Conservation (phyloP, 2,888 invertebrate genomes). For the Leuctra nigra region DNA sequence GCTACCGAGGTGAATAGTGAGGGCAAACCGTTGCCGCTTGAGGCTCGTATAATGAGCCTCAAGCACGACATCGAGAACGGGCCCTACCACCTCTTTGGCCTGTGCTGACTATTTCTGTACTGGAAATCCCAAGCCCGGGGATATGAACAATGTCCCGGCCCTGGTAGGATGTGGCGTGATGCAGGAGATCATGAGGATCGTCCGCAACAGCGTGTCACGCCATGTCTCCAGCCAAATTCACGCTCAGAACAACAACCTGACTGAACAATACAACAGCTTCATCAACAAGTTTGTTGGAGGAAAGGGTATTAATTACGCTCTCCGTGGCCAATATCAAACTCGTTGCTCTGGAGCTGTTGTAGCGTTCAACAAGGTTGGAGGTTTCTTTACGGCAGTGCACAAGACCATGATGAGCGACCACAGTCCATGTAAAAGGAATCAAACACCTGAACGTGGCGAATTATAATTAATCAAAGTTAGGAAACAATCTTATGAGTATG, state of each 20-base stretch:
- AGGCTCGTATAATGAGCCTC: background rate
- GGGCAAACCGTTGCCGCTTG: background rate
- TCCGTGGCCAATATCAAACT: conserved; percentile 7
- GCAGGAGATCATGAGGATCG: background rate
- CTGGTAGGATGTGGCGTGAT: background rate
- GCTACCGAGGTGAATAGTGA: background rate
- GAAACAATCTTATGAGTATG: too few species aligned
- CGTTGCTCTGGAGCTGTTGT: conserved; percentile 8
- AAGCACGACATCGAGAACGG: conserved; percentile 8
- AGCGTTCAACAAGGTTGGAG: background rate
- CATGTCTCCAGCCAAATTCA: conserved; percentile 6
- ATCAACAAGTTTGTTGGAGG: background rate
- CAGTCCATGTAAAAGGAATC: conserved; percentile 2
- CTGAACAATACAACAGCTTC: conserved; percentile 5
- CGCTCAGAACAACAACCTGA: background rate
- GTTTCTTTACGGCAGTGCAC: background rate
- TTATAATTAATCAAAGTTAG: too few species aligned
- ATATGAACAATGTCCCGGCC: conserved; percentile 1
- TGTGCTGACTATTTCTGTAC: conserved; percentile 11
- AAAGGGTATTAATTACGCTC: conserved; percentile 7
- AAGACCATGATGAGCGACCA: background rate
- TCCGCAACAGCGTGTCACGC: background rate
- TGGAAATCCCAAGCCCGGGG: conserved; percentile 9
- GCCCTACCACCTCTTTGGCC: conserved; percentile 8
- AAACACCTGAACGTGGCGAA: too few species aligned